Conservation (phyloP, 2,797 vertebrate species). For the Gadopsis bispinosus region DNA sequence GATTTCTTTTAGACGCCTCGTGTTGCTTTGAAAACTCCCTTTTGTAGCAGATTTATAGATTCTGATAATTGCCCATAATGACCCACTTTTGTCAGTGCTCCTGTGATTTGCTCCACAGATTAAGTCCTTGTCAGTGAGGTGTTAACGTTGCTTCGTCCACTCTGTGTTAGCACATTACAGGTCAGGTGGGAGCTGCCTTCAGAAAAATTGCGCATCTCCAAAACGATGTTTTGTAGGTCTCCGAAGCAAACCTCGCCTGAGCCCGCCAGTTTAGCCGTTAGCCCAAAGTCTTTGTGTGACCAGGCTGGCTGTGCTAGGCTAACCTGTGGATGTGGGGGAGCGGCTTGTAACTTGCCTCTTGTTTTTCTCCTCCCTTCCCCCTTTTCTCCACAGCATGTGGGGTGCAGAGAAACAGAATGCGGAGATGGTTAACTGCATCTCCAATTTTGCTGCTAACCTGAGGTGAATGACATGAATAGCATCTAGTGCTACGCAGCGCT, state of each 20-base stretch:
- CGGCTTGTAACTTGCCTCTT: conserved; percentile 74
- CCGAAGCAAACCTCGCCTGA: neutral
- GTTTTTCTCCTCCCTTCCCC: conserved; percentile 68
- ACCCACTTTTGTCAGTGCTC: neutral
- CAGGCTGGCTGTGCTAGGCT: conserved; percentile 37
- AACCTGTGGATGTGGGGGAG: conserved; percentile 46
- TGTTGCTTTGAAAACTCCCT: neutral
- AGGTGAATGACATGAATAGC: conserved; percentile 84
- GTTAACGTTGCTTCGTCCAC: neutral
- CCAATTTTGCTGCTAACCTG: conserved; percentile 86
- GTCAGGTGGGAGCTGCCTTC: neutral
- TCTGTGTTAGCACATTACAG: neutral
- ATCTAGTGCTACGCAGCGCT: conserved; percentile 49
- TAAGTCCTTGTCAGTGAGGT: neutral
- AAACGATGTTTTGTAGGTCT: neutral
- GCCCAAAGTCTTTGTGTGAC: conserved; percentile 19
- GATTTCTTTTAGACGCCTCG: neutral
- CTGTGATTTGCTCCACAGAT: neutral
- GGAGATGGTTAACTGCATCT: conserved; percentile 87
- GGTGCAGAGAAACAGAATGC: conserved; percentile 86
- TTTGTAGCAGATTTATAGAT: neutral
- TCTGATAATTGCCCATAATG: neutral
- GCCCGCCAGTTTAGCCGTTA: neutral
- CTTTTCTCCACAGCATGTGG: conserved; percentile 86
- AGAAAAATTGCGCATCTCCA: neutral